Conservation (phyloP, 1,140 invertebrate species). For the Scaptodrosophila lebanonensis region DNA sequence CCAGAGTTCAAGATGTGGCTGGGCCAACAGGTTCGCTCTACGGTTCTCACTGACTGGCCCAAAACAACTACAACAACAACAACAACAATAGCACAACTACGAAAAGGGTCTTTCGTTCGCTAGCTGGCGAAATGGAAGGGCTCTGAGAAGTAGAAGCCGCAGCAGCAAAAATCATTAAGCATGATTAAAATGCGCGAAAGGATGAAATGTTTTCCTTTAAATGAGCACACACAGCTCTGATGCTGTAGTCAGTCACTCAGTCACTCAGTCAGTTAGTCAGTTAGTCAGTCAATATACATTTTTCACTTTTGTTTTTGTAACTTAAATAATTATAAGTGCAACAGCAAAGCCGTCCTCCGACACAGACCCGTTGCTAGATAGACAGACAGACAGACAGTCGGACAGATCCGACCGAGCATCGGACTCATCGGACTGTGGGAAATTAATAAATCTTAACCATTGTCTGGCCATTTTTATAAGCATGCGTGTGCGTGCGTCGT, state of each 20-base stretch:
- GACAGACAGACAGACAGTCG: no score
- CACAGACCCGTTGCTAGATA: constrained; percentile 1
- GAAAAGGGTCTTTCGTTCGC: not conserved
- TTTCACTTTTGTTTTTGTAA: constrained; percentile 10
- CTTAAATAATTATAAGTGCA: constrained; percentile 18
- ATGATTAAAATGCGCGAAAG: constrained; percentile 58
- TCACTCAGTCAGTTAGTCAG: constrained; percentile 1
- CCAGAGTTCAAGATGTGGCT: not conserved
- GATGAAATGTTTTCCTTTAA: constrained; percentile 46
- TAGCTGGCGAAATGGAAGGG: not conserved
- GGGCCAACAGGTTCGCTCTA: constrained; percentile 12
- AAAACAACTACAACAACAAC: constrained; percentile 6
- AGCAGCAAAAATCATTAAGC: constrained; percentile 51
- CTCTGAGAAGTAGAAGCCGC: not conserved
- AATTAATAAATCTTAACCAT: no score
- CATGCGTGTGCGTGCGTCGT: no score
- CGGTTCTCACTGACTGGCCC: constrained; percentile 21
- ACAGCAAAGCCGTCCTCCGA: constrained; percentile 29
- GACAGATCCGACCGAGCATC: no score
- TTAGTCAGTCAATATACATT: constrained; percentile 16
- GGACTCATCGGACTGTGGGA: no score
- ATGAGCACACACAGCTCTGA: no score
- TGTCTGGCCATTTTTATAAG: no score
- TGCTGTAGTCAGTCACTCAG: no score
- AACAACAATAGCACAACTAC: not conserved